Percentiles rank a stretch among this genome's conserved stretches.
phyloP scores from a whole-genome alignment of 2,888 invertebrate genomes.

The Galerucella pusilla region DNA sequence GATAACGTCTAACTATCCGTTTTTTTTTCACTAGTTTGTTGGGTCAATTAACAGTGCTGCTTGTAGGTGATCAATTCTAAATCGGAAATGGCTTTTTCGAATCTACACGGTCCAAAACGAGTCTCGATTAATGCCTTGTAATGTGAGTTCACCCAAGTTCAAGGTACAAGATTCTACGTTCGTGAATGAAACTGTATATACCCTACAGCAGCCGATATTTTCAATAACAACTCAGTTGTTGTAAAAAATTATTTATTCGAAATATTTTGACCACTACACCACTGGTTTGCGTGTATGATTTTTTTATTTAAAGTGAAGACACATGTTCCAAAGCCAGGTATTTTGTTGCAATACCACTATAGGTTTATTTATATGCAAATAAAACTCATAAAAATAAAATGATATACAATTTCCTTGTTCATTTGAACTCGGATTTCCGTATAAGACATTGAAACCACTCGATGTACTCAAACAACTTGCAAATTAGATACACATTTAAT shows the following conservation, averaged over 20 bases:
- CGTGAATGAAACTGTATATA: neutral
- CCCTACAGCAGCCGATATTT: neutral
- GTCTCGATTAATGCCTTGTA: constrained; percentile 20
- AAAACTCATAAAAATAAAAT: neutral
- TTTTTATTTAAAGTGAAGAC: neutral
- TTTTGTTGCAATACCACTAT: neutral
- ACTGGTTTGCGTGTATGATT: neutral
- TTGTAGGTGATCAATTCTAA: constrained; percentile 14
- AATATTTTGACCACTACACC: neutral
- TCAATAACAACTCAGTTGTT: too few relatives aligned
- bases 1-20: neutral
- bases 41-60: constrained; percentile 5
- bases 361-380: neutral
- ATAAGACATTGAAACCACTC: too few relatives aligned
- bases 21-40: neutral
- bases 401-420: constrained; percentile 1
- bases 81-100: constrained; percentile 18
- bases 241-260: constrained; percentile 4
- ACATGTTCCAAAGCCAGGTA: neutral
- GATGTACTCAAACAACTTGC: neutral
- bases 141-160: constrained; percentile 34
- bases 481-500: neutral
- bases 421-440: constrained; percentile 3
- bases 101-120: constrained; percentile 20
- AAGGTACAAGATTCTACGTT: constrained; percentile 21